phyloP scores from a whole-genome alignment of 2,113 vertebrate species.

The Xiphias gladius region DNA sequence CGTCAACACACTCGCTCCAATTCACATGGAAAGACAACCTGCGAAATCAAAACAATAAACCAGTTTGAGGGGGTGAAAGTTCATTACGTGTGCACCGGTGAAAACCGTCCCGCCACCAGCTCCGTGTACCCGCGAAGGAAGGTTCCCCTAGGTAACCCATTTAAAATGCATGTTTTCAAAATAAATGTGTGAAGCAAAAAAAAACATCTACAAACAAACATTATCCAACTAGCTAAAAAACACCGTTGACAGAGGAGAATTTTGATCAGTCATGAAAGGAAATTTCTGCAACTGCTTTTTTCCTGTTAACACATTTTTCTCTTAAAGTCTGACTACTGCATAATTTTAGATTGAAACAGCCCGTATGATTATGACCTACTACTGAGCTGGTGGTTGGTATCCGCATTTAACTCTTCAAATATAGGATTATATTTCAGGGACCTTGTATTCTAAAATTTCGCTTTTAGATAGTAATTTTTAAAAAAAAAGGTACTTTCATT shows the following conservation, averaged over 20 bases:
- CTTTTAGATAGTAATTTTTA: background rate
- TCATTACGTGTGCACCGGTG: slow-evolving; percentile 49
- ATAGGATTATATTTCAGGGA: background rate
- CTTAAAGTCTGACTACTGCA: too few species aligned
- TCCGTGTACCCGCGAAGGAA: background rate
- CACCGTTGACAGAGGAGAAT: background rate
- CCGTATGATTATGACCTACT: too few species aligned
- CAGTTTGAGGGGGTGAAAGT: slow-evolving; percentile 65
- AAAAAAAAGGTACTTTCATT: background rate
- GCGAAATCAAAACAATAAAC: slow-evolving; percentile 79
- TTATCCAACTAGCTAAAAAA: background rate
- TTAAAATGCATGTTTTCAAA: too few species aligned
- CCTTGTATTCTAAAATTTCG: background rate
- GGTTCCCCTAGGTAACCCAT: slow-evolving; percentile 38
- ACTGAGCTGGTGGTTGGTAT: background rate
- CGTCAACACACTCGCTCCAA: background rate
- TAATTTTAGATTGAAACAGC: too few species aligned
- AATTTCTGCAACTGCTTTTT: too few species aligned
- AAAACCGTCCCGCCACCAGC: slow-evolving; percentile 35
- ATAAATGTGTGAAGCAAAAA: background rate
- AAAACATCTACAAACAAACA: background rate
- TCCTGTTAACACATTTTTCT: background rate
- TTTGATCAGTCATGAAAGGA: background rate
- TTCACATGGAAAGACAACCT: background rate
- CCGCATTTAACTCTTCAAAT: too few species aligned